Percentiles rank a stretch among this genome's conserved stretches.
These are phyloP conservation scores for Macropodus opercularis DNA, from an alignment of 2,797 vertebrate species.

Conservation along the genomic window DNA sequence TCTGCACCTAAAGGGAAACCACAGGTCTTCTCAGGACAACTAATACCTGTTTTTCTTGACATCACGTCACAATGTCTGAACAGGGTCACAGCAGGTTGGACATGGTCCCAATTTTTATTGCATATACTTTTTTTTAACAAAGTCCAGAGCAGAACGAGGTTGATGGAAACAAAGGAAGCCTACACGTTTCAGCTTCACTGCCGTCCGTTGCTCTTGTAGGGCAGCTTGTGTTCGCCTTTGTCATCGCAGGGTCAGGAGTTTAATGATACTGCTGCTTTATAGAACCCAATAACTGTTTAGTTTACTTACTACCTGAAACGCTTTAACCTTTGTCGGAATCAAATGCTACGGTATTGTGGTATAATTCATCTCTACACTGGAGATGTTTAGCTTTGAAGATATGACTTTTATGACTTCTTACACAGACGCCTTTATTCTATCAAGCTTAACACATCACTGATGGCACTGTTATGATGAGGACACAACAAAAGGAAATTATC, in stretches of 20 bases:
- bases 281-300: slow-evolving; percentile 20
- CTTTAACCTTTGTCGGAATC: slow-evolving; percentile 34
- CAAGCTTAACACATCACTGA: slow-evolving; percentile 73
- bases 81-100: no score
- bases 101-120: no score
- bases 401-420: slow-evolving; percentile 57
- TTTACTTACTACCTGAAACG: no score
- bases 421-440: slow-evolving; percentile 62
- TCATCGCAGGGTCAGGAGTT: neutral
- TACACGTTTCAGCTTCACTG: no score
- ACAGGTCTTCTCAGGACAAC: no score
- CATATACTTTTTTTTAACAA: no score
- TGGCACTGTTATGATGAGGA: slow-evolving; percentile 70
- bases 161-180: neutral
- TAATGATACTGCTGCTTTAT: neutral
- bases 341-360: no score
- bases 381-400: slow-evolving; percentile 43
- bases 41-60: no score
- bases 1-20: no score
- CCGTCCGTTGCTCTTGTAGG: neutral
- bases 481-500: slow-evolving; percentile 71
- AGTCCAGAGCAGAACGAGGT: no score
- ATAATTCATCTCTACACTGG: slow-evolving; percentile 22
- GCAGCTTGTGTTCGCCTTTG: neutral
- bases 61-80: no score